phyloP scores from a whole-genome alignment of 2,888 invertebrate genomes.

The Lamellibrachia columna region DNA sequence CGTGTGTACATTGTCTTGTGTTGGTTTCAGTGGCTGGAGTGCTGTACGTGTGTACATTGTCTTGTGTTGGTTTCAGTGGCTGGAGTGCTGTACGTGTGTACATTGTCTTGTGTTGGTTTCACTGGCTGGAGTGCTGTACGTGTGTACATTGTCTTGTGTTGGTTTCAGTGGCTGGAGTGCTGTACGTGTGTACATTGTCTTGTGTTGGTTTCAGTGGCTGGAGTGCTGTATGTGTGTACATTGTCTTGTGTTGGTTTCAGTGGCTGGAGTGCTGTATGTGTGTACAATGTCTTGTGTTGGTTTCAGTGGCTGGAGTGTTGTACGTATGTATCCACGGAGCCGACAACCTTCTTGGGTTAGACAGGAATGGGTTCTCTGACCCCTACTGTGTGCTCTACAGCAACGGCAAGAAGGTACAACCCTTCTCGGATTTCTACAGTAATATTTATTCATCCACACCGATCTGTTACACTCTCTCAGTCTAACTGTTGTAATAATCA shows the following conservation, averaged over 20 bases:
- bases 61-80: too few relatives aligned
- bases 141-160: too few relatives aligned
- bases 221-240: not conserved
- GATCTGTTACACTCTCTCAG: not conserved
- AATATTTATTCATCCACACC: not conserved
- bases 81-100: too few relatives aligned
- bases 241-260: not conserved
- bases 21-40: too few relatives aligned
- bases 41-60: too few relatives aligned
- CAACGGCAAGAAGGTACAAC: conserved; percentile 67
- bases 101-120: too few relatives aligned
- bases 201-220: too few relatives aligned
- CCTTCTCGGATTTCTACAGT: not conserved
- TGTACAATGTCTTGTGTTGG: not conserved
- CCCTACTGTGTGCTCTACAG: conserved; percentile 71
- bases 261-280: not conserved
- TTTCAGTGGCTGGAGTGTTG: conserved; percentile 59
- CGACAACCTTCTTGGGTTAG: conserved; percentile 66
- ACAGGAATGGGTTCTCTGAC: conserved; percentile 67
- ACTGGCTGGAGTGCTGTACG: too few relatives aligned
- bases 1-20: too few relatives aligned
- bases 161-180: too few relatives aligned
- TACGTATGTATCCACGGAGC: conserved; percentile 70
- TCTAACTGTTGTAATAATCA: too few relatives aligned
- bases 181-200: too few relatives aligned